Evolutionary conservation across 2,888 invertebrate species (phyloP).

Genomic region (Meiosimyza platycephala): DNA sequence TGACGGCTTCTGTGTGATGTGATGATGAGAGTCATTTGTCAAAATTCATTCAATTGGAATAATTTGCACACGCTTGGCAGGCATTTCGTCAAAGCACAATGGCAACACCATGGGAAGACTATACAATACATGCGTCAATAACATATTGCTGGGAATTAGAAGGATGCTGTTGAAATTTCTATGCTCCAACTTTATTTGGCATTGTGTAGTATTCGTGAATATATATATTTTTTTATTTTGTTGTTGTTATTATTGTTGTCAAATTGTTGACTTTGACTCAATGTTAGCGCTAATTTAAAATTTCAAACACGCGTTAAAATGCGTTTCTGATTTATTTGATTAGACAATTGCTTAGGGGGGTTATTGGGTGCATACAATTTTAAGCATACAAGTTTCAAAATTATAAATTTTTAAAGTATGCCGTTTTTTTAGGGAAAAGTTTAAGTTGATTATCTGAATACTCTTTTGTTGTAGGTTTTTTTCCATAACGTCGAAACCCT

Average conservation of each 20-base stretch:
- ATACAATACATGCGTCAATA: not conserved
- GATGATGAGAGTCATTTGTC: conserved; percentile 52
- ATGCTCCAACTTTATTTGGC: not conserved
- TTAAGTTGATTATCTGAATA: too few species aligned
- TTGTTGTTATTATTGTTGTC: conserved; percentile 2
- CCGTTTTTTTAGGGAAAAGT: too few species aligned
- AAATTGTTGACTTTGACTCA: conserved; percentile 17
- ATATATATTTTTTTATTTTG: not conserved
- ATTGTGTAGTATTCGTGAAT: not conserved
- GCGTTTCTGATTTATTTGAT: conserved; percentile 27
- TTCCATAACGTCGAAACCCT: too few species aligned
- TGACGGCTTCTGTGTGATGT: not conserved
- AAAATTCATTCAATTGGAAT: conserved; percentile 49
- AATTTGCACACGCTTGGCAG: conserved; percentile 44
- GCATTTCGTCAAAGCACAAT: not conserved
- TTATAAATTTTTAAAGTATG: too few species aligned
- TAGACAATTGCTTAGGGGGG: conserved; percentile 5
- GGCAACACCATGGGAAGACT: not conserved
- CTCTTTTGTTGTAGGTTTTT: too few species aligned
- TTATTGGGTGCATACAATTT: too few species aligned
- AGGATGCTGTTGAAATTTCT: conserved; percentile 13
- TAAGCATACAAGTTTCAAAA: too few species aligned
- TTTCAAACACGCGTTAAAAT: conserved; percentile 35
- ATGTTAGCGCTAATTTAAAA: conserved; percentile 32
- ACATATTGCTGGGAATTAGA: not conserved